These are phyloP conservation scores for Gila robusta DNA, from an alignment of 2,797 vertebrate genomes.

Conservation along the genomic window DNA sequence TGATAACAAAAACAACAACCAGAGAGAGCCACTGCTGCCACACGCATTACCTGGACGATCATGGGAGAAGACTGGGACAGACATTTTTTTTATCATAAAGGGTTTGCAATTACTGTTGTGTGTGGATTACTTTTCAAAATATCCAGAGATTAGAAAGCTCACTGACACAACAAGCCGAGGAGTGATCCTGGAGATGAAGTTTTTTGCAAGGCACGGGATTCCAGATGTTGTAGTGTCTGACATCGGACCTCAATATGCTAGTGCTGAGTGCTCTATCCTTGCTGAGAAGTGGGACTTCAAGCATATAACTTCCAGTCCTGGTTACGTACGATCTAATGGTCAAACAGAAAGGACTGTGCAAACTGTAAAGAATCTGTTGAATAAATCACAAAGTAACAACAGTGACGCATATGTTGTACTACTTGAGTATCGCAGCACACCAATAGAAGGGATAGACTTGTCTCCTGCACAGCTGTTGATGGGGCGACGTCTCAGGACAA, in stretches of 20 bases:
- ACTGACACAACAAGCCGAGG: conserved; percentile 20
- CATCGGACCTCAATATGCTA: conserved; percentile 32
- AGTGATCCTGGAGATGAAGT: not conserved
- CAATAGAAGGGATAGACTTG: too few relatives aligned
- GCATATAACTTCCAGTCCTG: too few relatives aligned
- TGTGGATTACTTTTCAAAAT: conserved; percentile 17
- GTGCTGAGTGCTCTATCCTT: too few relatives aligned
- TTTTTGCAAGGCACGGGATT: conserved; percentile 21
- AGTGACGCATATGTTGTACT: too few relatives aligned
- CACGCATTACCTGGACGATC: conserved; percentile 5
- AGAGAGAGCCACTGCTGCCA: conserved; percentile 19
- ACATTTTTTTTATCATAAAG: conserved; percentile 37
- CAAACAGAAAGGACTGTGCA: too few relatives aligned
- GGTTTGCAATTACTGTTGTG: conserved; percentile 24
- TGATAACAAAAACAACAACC: conserved; percentile 17
- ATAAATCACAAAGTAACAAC: too few relatives aligned
- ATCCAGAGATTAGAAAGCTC: conserved; percentile 40
- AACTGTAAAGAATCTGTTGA: too few relatives aligned
- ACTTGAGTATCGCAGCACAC: too few relatives aligned
- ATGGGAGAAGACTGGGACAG: conserved; percentile 34
- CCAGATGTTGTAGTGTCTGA: conserved; percentile 30
- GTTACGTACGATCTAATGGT: too few relatives aligned
- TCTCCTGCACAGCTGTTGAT: too few relatives aligned
- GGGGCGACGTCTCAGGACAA: too few relatives aligned
- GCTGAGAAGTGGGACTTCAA: too few relatives aligned